Base-by-base conservation (phyloP, 1,140 invertebrate genomes). In the Nephila pilipes region DNA sequence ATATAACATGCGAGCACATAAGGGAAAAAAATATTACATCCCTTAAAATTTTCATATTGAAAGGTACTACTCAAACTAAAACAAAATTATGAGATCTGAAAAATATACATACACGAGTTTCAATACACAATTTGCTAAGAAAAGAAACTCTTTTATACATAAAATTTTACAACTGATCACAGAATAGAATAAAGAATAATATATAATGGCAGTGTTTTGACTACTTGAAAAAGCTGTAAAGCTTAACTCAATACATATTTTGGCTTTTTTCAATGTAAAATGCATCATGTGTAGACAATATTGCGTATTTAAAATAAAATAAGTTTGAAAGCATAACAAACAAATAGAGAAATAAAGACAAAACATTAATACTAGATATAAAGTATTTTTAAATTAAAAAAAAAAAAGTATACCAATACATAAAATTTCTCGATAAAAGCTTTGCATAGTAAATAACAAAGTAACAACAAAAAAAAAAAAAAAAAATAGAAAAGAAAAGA, bases 161-260 rank as follows among this genome's bases (percentile, higher is more conserved):
- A n/a, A n/a, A n/a, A n/a, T n/a, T n/a, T n/a, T n/a, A n/a, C n/a
- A n/a, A n/a, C n/a, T n/a, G n/a, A 65, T 65, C 63, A 65, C 63
- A 65, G 63, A 65, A 65, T 25, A 25, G 25, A n/a, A 60, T 60
- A 6, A 60, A 6, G 25, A 65, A 65, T 65, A 65, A 29, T 3
- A 14, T 65, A 65, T n/a, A n/a, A 65, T 65, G 63, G 63, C 63
- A 65, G 63, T 65, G 63, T 65, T 65, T 29, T 65, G 63, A 65
- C 63, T 65, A 65, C 25, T n/a, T 25, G 12, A 65, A 25, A 29
- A 65, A 65, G 63, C 63, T 65, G n/a, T 65, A n/a, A n/a, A 65
- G 12, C 25, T 29, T 65, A n/a, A 8, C 60, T n/a, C 20, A 22
- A 63, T 63, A 12, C 63, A 29, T 32, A 20, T 75, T 36, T 75